Evolutionary conservation across 2,888 invertebrate species (phyloP), one percentile per base, ranked within the genome.

Genomic region (Exephanes ischioxanthus): DNA sequence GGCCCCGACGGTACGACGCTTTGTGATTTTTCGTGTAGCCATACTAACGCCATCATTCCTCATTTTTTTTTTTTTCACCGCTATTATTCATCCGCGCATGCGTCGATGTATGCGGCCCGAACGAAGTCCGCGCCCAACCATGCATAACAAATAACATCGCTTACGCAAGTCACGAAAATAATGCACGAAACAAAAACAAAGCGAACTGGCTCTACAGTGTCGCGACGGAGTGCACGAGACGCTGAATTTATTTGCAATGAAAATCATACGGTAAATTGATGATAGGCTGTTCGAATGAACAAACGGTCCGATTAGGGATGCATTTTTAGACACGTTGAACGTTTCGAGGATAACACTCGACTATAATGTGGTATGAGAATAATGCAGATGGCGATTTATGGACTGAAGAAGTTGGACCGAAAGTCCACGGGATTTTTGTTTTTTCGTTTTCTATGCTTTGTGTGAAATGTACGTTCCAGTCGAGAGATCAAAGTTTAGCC

Each of bases 111-210:
- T 22, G 41, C 33, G 67, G 53, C 33, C 55, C 22, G 67, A 11
- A 73, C 80, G 66, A 80, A 80, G 78, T 78, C 19, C 72, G 71
- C 33, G 45, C 45, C 33, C 72, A 51, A 78, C 55, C 33, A 22
- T 22, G 48, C 48, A 48, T 30, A 33, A 67, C 55, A 58, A 68
- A 63, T 16, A 55, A 67, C 19, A 33, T 58, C 75, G 53, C 19
- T 53, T 37, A 55, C 78, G 61, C 63, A 66, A 66, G 76, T 78
- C 55, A 53, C 33, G 55, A 37, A 72, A 66, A 48, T 63, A 61
- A 75, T 45, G 19, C 48, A 30, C 22, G 48, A 70, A 30, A 14
- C 16, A 71, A 58, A 41, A 55, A 55, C 19, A 55, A 33, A 33
- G 33, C 11, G 16, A 33, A 2, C 14, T 30, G 30, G 30, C 30